Conservation (phyloP, 2,888 invertebrate genomes). For the Apamea anceps region DNA sequence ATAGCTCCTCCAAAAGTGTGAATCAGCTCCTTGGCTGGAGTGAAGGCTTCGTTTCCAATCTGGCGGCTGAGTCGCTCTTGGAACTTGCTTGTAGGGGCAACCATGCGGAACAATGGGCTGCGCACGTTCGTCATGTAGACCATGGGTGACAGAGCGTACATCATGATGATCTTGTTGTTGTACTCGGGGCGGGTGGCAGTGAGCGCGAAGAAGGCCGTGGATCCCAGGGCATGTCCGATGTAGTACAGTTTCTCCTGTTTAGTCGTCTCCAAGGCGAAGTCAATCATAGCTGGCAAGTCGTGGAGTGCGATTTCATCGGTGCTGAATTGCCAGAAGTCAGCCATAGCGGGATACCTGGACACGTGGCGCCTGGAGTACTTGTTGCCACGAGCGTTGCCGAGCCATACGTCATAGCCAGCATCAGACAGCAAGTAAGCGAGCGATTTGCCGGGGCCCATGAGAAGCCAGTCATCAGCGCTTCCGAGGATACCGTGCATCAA, state of each 20-base stretch:
- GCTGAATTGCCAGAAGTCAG: constrained; percentile 86
- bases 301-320: constrained; percentile 85
- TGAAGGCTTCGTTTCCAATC: constrained; percentile 80
- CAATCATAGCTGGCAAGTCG: constrained; percentile 86
- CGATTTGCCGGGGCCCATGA: constrained; percentile 91
- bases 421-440: constrained; percentile 83
- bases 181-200: constrained; percentile 80
- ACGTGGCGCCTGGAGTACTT: constrained; percentile 82
- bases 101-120: constrained; percentile 85
- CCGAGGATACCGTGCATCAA: constrained; percentile 92
- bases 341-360: constrained; percentile 79
- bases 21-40: constrained; percentile 77
- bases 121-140: constrained; percentile 84
- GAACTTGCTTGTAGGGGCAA: constrained; percentile 80
- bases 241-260: constrained; percentile 81
- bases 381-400: constrained; percentile 86
- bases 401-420: constrained; percentile 86
- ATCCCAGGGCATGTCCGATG: constrained; percentile 83
- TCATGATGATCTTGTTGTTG: constrained; percentile 82
- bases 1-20: constrained; percentile 80
- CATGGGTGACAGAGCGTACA: constrained; percentile 86
- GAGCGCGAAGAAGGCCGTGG: constrained; percentile 83
- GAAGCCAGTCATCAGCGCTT: constrained; percentile 92
- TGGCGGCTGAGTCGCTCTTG: constrained; percentile 71
- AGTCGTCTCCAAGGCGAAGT: constrained; percentile 79